phyloP scores from a whole-genome alignment of 2,888 invertebrate species.

The Cheilosia scutellata region DNA sequence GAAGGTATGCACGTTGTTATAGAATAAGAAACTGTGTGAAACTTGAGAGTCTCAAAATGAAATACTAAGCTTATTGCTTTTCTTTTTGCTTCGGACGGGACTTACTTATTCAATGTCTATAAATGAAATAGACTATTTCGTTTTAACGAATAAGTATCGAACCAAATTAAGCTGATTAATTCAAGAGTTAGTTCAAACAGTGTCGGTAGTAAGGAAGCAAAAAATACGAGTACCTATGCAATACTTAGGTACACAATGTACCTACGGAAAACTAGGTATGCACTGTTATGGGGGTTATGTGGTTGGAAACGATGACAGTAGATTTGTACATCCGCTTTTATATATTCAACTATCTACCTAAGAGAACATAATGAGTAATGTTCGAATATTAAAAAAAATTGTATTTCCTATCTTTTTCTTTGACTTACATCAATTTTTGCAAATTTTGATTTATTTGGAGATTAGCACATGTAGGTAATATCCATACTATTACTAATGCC shows the following conservation, averaged over 20 bases:
- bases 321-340: no score
- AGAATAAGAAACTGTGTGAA: not conserved
- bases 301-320: no score
- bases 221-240: not conserved
- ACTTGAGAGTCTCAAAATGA: slow-evolving; percentile 26
- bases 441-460: no score
- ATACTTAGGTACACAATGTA: not conserved
- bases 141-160: slow-evolving; percentile 15
- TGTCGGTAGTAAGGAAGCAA: not conserved
- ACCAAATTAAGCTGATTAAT: slow-evolving; percentile 37
- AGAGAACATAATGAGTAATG: no score
- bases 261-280: not conserved
- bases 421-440: no score
- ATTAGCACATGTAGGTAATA: no score
- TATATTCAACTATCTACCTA: no score
- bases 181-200: slow-evolving; percentile 2
- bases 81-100: slow-evolving; percentile 22
- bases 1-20: no score
- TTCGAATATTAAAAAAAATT: no score
- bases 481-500: no score
- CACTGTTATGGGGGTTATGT: not conserved
- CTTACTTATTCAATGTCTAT: slow-evolving; percentile 7
- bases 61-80: slow-evolving; percentile 2
- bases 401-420: no score
- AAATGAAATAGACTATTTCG: slow-evolving; percentile 15